Base-by-base conservation (phyloP, 1,140 invertebrate species). In the Drosophila eugracilis region DNA sequence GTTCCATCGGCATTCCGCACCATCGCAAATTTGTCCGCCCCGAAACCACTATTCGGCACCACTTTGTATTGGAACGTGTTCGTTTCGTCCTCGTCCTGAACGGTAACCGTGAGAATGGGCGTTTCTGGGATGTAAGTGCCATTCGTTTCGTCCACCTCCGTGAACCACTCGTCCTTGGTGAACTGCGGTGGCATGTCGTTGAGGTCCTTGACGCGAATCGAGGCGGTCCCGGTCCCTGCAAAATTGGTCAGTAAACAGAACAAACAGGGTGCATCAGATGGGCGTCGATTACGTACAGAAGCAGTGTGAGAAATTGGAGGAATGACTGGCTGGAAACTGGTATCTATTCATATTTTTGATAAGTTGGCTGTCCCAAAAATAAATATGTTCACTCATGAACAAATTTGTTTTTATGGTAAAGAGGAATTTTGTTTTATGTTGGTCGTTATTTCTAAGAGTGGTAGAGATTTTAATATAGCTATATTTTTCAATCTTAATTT, bases 21-120 rank as follows among this genome's bases (percentile, higher is more conserved):
- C 94, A 95, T 95, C 12, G 93, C 93, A 80, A 95, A 95, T 75
- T 94, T 94, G 57, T 95, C 94, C 7, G 94, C 93, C 7, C 94
- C 94, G 74, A 94, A 94, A 9, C 94, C 93, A 74, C 93, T 94
- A 24, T 93, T 93, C 28, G 94, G 93, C 44, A 94, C 93, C 24
- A 94, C 94, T 78, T 92, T 92, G 58, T 92, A 92, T 48, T 92
- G 83, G 66, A 91, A 92, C 37, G 93, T 92, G 75, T 95, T 95
- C 1, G 94, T 94, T 70, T 94, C 94, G 70, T 95, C 94, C 70
- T 94, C 94, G 77, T 95, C 94, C 79, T 94, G 94, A 6, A 94
- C 94, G 0, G 93, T 94, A 0, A 95, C 94, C 1, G 94, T 94
- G 3, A 95, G 89, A 30, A 95, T 94, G 15, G 94, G 93, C 19